phyloP scores from a whole-genome alignment of 2,888 invertebrate species.

The Latheticus oryzae region DNA sequence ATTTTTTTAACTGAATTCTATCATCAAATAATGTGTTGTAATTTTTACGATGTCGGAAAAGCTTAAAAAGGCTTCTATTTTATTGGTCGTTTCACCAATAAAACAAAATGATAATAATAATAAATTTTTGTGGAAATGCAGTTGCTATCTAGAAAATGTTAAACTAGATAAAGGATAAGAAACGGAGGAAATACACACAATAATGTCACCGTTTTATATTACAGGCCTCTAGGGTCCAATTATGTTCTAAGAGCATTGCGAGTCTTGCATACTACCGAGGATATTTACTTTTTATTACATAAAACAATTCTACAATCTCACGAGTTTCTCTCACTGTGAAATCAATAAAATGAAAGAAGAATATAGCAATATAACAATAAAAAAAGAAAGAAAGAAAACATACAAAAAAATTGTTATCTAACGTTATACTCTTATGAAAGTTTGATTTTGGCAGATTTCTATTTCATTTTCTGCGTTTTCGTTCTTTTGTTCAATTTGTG shows the following conservation, averaged over 20 bases:
- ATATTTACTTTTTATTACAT: conserved; percentile 39
- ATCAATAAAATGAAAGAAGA: conserved; percentile 19
- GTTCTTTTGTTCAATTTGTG: conserved; percentile 29
- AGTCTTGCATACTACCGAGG: conserved; percentile 45
- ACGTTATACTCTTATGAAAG: conserved; percentile 29
- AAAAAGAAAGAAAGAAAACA: too few species aligned
- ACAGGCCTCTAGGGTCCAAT: conserved; percentile 44
- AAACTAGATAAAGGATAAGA: conserved; percentile 44
- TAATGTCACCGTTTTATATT: conserved; percentile 47
- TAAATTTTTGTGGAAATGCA: conserved; percentile 42
- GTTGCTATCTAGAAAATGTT: conserved; percentile 42
- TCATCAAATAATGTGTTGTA: too few species aligned
- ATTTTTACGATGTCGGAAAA: too few species aligned
- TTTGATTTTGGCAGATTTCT: conserved; percentile 36
- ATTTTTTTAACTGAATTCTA: too few species aligned
- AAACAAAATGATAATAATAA: conserved; percentile 40
- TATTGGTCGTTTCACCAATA: conserved; percentile 19
- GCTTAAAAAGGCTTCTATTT: too few species aligned
- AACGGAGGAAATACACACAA: conserved; percentile 41
- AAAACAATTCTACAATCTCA: conserved; percentile 32
- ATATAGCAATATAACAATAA: too few species aligned
- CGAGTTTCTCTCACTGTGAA: conserved; percentile 24
- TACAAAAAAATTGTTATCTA: too few species aligned
- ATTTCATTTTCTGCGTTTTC: conserved; percentile 27
- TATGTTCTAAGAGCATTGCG: conserved; percentile 43